Conservation (phyloP, 2,888 invertebrate genomes). For the Zele albiditarsus region DNA sequence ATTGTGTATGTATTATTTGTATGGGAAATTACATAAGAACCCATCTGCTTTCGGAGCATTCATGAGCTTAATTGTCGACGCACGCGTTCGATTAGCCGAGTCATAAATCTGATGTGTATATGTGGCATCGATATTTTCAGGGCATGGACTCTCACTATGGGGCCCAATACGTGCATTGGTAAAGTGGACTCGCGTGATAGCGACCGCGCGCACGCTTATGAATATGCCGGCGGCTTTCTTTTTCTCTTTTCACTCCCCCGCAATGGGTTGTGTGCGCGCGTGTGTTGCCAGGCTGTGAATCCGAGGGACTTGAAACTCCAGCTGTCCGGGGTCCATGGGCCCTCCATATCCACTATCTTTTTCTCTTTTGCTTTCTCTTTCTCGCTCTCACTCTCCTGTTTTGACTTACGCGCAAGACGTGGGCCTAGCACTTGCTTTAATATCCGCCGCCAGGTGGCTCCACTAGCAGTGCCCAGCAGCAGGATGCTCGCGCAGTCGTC, state of each 20-base stretch:
- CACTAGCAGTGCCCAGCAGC: constrained; percentile 77
- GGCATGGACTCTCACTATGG: constrained; percentile 38
- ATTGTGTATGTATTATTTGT: not conserved
- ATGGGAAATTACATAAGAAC: constrained; percentile 12
- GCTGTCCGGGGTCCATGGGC: constrained; percentile 49
- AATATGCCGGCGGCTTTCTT: constrained; percentile 42
- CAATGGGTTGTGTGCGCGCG: constrained; percentile 73
- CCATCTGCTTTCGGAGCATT: constrained; percentile 29
- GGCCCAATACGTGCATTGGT: constrained; percentile 41
- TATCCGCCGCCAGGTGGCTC: constrained; percentile 77
- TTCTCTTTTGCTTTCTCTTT: constrained; percentile 22
- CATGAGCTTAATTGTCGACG: constrained; percentile 35
- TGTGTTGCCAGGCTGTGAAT: constrained; percentile 69
- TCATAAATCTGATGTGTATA: constrained; percentile 38
- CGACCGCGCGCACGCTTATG: constrained; percentile 46
- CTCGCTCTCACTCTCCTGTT: constrained; percentile 9
- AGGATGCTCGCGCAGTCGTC: constrained; percentile 78
- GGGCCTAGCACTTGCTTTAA: constrained; percentile 51
- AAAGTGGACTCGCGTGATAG: constrained; percentile 44
- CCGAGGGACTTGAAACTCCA: constrained; percentile 50
- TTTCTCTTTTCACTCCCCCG: constrained; percentile 45
- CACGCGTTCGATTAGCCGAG: constrained; percentile 38
- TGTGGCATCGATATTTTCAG: constrained; percentile 32
- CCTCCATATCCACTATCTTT: constrained; percentile 19
- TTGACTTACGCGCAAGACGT: constrained; percentile 48